phyloP scores from a whole-genome alignment of 1,140 invertebrate genomes.

The Diachasma alloeum region DNA sequence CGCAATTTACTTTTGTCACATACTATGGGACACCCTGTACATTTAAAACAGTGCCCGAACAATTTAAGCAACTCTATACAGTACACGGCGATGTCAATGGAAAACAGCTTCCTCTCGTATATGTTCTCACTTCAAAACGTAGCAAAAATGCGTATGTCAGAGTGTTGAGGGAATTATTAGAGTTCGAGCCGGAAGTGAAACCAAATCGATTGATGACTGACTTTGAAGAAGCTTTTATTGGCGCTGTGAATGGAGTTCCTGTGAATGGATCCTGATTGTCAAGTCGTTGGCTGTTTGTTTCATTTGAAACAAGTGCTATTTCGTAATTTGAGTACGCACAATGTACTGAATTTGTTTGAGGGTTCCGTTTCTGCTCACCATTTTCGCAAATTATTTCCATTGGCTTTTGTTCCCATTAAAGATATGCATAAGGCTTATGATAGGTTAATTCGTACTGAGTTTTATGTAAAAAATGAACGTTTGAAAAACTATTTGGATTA shows the following conservation, averaged over 20 bases:
- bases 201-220: constrained; percentile 19
- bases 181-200: constrained; percentile 8
- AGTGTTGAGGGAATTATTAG: constrained; percentile 19
- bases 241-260: constrained; percentile 18
- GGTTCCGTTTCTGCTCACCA: neutral
- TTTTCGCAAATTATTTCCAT: constrained; percentile 7
- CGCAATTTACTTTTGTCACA: too few relatives aligned
- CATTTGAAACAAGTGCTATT: constrained; percentile 27
- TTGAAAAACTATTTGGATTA: constrained; percentile 1
- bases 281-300: constrained; percentile 32
- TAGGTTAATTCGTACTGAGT: neutral
- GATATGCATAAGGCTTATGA: neutral
- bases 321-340: constrained; percentile 21
- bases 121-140: constrained; percentile 21
- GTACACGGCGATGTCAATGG: constrained; percentile 20
- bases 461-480: neutral
- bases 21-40: too few relatives aligned
- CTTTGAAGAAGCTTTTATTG: constrained; percentile 24
- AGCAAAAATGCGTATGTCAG: constrained; percentile 11
- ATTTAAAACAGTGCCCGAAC: neutral
- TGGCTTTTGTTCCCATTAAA: constrained; percentile 1
- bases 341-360: neutral
- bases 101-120: constrained; percentile 21
- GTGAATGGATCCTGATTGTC: neutral
- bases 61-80: constrained; percentile 26